Evolutionary conservation across 2,797 vertebrate species (phyloP).

Genomic region (Melopsittacus undulatus): DNA sequence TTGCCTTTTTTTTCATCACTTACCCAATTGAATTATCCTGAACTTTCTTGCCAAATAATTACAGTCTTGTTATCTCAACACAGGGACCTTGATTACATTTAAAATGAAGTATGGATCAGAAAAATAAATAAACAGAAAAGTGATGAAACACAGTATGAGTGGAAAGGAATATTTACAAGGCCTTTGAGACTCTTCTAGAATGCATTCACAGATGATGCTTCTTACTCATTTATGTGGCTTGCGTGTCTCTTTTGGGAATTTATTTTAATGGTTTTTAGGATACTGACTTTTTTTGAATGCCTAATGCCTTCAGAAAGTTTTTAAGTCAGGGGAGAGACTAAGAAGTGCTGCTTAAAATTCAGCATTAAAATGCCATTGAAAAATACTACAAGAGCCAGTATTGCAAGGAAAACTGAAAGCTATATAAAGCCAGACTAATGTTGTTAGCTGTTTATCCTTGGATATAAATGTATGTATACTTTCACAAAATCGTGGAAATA

Average conservation of each 20-base stretch:
- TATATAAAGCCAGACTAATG: not conserved
- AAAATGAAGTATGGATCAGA: not conserved
- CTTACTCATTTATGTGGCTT: not conserved
- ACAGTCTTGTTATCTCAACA: not conserved
- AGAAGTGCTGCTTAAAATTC: not conserved
- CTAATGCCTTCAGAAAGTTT: not conserved
- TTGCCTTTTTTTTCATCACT: not conserved
- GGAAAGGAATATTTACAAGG: not conserved
- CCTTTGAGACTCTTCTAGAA: not conserved
- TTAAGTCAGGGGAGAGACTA: not conserved
- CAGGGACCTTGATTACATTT: not conserved
- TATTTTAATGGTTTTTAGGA: not conserved
- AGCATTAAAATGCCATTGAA: not conserved
- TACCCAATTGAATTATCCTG: not conserved
- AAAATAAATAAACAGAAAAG: not conserved
- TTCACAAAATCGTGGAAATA: not conserved
- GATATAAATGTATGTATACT: not conserved
- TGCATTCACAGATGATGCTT: not conserved
- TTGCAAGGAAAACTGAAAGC: not conserved
- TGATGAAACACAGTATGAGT: not conserved
- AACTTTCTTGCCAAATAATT: not conserved
- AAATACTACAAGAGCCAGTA: not conserved
- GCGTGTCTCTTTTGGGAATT: not conserved
- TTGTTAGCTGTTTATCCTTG: not conserved
- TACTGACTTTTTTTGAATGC: rapidly evolving